These are phyloP conservation scores for Allobates femoralis DNA, from an alignment of 2,797 vertebrate genomes.

Conservation along the genomic window DNA sequence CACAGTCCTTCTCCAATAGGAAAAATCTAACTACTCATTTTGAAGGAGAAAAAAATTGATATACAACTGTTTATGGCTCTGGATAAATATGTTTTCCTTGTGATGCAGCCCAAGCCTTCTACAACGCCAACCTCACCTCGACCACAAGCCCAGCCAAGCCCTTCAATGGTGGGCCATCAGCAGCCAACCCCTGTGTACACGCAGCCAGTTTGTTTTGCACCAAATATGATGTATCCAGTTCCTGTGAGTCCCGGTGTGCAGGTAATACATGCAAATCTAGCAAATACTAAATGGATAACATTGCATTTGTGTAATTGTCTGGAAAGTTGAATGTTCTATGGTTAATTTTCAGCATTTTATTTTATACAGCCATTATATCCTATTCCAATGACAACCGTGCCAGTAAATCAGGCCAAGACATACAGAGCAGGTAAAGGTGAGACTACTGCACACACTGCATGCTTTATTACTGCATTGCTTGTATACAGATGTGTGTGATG, in stretches of 20 bases:
- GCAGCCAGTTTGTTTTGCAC: conserved; percentile 95
- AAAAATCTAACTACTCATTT: no score
- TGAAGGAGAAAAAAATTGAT: no score
- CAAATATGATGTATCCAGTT: conserved; percentile 95
- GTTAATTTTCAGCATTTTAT: not conserved
- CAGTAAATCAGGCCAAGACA: conserved; percentile 97
- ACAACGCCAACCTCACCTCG: conserved; percentile 95
- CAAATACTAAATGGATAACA: not conserved
- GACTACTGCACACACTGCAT: conserved; percentile 81
- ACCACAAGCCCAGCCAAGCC: conserved; percentile 96
- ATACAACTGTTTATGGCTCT: no score
- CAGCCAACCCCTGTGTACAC: conserved; percentile 90
- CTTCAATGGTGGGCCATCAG: conserved; percentile 95
- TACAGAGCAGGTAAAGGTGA: conserved; percentile 99
- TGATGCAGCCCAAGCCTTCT: conserved; percentile 91
- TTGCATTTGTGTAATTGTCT: not conserved
- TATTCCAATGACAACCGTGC: conserved; percentile 96
- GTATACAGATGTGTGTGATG: not conserved
- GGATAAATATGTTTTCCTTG: not conserved
- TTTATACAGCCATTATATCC: conserved; percentile 91
- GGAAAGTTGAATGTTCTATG: no score
- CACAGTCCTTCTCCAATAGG: no score
- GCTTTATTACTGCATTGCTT: conserved; percentile 51
- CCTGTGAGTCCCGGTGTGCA: conserved; percentile 98
- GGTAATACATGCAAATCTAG: conserved; percentile 73